Conservation (phyloP, 2,113 vertebrate genomes). For the Saguinus midas region DNA sequence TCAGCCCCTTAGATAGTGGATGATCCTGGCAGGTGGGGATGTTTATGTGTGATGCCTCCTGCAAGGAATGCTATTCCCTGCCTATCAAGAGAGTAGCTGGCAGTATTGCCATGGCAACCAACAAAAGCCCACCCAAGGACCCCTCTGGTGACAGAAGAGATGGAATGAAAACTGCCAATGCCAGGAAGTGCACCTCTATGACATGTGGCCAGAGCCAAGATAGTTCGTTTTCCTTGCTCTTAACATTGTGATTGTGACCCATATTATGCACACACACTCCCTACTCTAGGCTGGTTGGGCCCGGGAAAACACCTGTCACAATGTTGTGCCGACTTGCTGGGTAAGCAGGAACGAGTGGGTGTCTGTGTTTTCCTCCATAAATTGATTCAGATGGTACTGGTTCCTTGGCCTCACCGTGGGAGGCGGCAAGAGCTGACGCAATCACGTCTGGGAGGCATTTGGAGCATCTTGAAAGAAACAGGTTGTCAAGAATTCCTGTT, state of each 20-base stretch:
- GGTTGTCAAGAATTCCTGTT: slow-evolving; percentile 50
- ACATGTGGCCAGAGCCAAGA: background rate
- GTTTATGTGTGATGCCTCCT: background rate
- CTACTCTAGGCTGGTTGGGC: slow-evolving; percentile 2
- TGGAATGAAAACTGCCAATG: background rate
- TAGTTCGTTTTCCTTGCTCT: slow-evolving; percentile 32
- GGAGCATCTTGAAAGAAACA: slow-evolving; percentile 67
- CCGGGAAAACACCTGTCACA: slow-evolving; percentile 71
- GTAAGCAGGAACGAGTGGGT: slow-evolving; percentile 71
- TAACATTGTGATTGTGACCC: background rate
- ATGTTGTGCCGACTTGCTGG: slow-evolving; percentile 64
- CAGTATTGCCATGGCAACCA: slow-evolving; percentile 53
- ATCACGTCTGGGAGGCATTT: slow-evolving; percentile 57
- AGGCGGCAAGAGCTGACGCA: slow-evolving; percentile 54
- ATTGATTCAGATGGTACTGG: slow-evolving; percentile 67
- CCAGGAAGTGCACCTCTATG: background rate
- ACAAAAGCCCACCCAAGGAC: slow-evolving; percentile 30
- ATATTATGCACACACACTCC: background rate
- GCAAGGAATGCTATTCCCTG: background rate
- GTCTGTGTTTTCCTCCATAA: slow-evolving; percentile 63
- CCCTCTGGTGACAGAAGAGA: slow-evolving; percentile 1
- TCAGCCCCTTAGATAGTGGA: background rate
- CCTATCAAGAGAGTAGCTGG: slow-evolving; percentile 8
- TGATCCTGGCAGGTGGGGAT: background rate
- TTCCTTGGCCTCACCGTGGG: slow-evolving; percentile 56